Base-by-base conservation (phyloP, 2,113 vertebrate genomes). In the Carollia perspicillata region DNA sequence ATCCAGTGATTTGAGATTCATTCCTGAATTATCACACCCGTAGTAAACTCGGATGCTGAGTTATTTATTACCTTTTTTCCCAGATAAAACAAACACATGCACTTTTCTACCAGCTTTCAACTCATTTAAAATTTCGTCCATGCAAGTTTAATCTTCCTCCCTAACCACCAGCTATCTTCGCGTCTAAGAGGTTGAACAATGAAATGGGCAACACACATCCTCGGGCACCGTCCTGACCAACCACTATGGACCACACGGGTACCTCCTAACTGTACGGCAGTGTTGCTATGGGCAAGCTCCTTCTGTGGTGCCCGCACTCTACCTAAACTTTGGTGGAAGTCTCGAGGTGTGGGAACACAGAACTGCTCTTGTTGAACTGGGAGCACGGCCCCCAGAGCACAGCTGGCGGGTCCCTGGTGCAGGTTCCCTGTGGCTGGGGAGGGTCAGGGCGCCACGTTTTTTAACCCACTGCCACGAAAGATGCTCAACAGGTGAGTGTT, bases 201-300 rank as follows among this genome's bases (percentile, higher is more conserved):
- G 37, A 74, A 66, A 53, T 35, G 37, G 12, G 53, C 22, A 11
- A 1, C 3, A 6, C 17, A 40, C 13, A 40, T 47, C 83, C 60
- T 22, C 30, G 13, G 6, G 2, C 8, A 35, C 0, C 10, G n/a
- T 3, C 12, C 40, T 37, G 37, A 47, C 18, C 2, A 16, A 7
- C 17, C 18, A 44, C n/a, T 35, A 1, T n/a, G 18, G 40, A 33
- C 17, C 23, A 16, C 51, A 1, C 0, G 0, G 35, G 5, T 1
- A 3, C 30, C 22, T 26, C 3, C 30, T 16, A 17, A 26, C 17
- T 16, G 26, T 40, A 23, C 2, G 13, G 40, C 3, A 8, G 26
- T 5, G 5, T 20, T 77, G 55, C 35, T 26, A n/a, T 26, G 3
- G 12, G 37, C 14, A 35, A 22, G 28, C 1, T 72, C 78, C 53